These are phyloP conservation scores for Melanotaenia pygmaea DNA, from an alignment of 2,797 vertebrate species.

Conservation along the genomic window DNA sequence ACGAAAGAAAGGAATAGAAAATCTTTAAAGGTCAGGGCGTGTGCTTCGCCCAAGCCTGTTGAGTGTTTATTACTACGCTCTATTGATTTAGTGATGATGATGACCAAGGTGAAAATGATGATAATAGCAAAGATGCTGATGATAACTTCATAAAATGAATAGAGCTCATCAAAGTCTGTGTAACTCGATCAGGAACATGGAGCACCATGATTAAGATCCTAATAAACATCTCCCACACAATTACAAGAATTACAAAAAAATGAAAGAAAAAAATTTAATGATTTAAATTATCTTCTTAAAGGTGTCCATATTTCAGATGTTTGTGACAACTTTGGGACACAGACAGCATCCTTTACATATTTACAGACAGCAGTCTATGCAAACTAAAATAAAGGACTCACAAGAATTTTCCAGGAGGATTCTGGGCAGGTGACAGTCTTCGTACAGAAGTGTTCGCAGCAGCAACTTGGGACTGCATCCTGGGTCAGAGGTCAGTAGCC, in stretches of 20 bases:
- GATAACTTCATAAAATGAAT: constrained; percentile 78
- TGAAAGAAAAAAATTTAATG: constrained; percentile 12
- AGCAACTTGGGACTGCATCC: constrained; percentile 88
- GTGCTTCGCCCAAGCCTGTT: constrained; percentile 71
- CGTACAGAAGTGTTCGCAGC: constrained; percentile 86
- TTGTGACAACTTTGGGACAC: not conserved
- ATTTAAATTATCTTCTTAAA: not conserved
- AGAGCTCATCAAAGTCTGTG: constrained; percentile 60
- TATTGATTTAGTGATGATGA: constrained; percentile 83
- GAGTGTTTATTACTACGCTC: constrained; percentile 82
- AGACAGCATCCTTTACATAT: not conserved
- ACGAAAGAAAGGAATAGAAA: constrained; percentile 76
- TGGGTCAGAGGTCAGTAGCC: constrained; percentile 91
- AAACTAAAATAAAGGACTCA: constrained; percentile 77
- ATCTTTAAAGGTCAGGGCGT: constrained; percentile 84
- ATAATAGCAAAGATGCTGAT: constrained; percentile 78
- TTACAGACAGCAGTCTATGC: constrained; percentile 6
- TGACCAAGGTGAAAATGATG: constrained; percentile 79
- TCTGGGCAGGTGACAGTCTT: constrained; percentile 88
- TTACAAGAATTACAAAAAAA: not conserved
- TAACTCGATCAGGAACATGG: constrained; percentile 53
- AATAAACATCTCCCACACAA: constrained; percentile 59
- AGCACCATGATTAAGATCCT: constrained; percentile 55
- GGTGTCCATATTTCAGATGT: not conserved
- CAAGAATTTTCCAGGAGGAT: constrained; percentile 88